Evolutionary conservation across 2,797 vertebrate genomes (phyloP).

Genomic region (Podarcis lilfordi): DNA sequence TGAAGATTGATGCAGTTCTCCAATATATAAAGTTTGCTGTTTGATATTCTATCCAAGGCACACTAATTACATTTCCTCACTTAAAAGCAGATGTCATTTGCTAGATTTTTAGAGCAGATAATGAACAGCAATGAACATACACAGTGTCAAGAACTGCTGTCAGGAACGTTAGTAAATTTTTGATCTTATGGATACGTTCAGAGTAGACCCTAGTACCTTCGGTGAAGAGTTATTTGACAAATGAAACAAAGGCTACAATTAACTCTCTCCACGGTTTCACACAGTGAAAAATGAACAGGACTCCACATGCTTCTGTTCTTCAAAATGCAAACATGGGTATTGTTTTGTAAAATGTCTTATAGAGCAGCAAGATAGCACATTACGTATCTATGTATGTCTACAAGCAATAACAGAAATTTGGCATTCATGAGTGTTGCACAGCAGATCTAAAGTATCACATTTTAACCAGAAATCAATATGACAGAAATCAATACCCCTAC

Average conservation of each 20-base stretch:
- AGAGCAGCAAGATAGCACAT: not conserved
- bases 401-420: not conserved
- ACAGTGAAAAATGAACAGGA: not conserved
- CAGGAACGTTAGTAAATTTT: not conserved
- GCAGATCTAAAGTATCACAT: not conserved
- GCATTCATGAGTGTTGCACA: constrained; percentile 2
- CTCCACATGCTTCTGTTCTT: not conserved
- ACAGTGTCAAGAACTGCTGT: not conserved
- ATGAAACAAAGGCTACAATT: not conserved
- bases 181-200: not conserved
- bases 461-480: not conserved
- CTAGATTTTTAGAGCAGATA: not conserved
- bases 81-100: not conserved
- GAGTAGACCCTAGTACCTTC: not conserved
- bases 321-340: not conserved
- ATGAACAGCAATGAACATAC: not conserved
- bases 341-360: constrained; percentile 8
- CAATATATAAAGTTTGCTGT: not conserved
- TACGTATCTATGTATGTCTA: no score
- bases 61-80: not conserved
- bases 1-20: not conserved
- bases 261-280: not conserved
- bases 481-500: not conserved
- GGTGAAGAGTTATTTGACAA: not conserved
- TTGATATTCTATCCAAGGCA: not conserved